Evolutionary conservation across 2,797 vertebrate species (phyloP), one percentile per base, ranked within the genome.

Genomic region (Streptopelia turtur): DNA sequence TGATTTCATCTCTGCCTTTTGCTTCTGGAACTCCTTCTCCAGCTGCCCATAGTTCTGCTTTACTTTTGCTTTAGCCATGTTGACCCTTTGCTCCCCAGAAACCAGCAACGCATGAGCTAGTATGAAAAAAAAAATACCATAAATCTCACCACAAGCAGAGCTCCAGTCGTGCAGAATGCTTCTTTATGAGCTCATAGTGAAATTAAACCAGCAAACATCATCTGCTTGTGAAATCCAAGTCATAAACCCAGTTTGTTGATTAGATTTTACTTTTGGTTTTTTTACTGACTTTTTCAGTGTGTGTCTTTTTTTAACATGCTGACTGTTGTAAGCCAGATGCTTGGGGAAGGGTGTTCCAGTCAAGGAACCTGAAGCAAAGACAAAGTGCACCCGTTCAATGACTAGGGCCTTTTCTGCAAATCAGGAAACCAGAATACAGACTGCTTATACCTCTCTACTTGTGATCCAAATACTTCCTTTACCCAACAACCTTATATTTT

Each of bases 71-170:
- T 98, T 98, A 79, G 99, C 99, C 65, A 95, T 90, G 89, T 97
- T 98, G 90, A 99, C 96, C 17, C 99, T 98, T 71, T 99, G 98
- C 65, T 99, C 99, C 49, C 99, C 99, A 37, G 98, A 98, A 71
- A 99, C 52, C 39, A 99, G 96, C 63, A 98, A 93, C 0, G 95
- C 90, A 93, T 95, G 93, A 81, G 93, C 98, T 98, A 83, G 12
- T 10, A 28, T 45, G 43, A 83, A 85, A 96, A 23, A 87, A 78
- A 75, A 90, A 12, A 45, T 3, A 71, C 10, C 37, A 30, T 28
- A 55, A 90, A 87, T 60, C 71, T 77, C 78, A 56, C 33, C 15
- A 20, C 13, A 69, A 59, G 25, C 66, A 63, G 30, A 50, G 11
- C 33, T 72, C 27, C 30, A 22, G 43, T 59, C 52, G 39, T 61